phyloP scores from a whole-genome alignment of 53 echinoderm and acorn worm species.

The Pentamera pediparva region DNA sequence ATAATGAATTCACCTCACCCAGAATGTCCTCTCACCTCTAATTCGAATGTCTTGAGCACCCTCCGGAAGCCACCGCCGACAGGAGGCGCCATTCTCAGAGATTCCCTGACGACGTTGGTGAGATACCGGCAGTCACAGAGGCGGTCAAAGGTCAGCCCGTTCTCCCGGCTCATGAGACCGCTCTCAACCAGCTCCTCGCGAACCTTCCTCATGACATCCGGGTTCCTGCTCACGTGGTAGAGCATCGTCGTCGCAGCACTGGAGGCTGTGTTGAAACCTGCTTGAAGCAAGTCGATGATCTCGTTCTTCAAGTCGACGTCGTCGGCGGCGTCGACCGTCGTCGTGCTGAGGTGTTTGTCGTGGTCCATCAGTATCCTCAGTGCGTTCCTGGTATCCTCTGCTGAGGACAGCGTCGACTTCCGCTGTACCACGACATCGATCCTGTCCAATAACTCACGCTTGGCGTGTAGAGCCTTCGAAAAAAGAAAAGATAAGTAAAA shows the following conservation, averaged over 20 bases:
- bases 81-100: slow-evolving; percentile 74
- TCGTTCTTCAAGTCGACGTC: slow-evolving; percentile 22
- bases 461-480: slow-evolving; percentile 22
- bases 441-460: slow-evolving; percentile 1
- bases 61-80: slow-evolving; percentile 82
- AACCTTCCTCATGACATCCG: slow-evolving; percentile 53
- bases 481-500: neutral
- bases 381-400: slow-evolving; percentile 67
- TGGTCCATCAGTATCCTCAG: slow-evolving; percentile 68
- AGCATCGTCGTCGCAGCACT: slow-evolving; percentile 48
- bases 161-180: slow-evolving; percentile 30
- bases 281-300: slow-evolving; percentile 23
- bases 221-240: slow-evolving; percentile 53
- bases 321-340: too few species aligned
- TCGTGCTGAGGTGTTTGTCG: neutral
- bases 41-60: slow-evolving; percentile 81
- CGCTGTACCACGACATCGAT: slow-evolving; percentile 45
- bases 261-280: slow-evolving; percentile 33
- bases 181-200: slow-evolving; percentile 55
- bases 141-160: slow-evolving; percentile 45
- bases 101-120: slow-evolving; percentile 70
- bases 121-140: slow-evolving; percentile 66
- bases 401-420: slow-evolving; percentile 35
- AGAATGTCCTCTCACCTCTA: slow-evolving; percentile 94
- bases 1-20: too few species aligned